These are phyloP conservation scores for Microplitis demolitor DNA, from an alignment of 1,140 invertebrate genomes.

Conservation along the genomic window DNA sequence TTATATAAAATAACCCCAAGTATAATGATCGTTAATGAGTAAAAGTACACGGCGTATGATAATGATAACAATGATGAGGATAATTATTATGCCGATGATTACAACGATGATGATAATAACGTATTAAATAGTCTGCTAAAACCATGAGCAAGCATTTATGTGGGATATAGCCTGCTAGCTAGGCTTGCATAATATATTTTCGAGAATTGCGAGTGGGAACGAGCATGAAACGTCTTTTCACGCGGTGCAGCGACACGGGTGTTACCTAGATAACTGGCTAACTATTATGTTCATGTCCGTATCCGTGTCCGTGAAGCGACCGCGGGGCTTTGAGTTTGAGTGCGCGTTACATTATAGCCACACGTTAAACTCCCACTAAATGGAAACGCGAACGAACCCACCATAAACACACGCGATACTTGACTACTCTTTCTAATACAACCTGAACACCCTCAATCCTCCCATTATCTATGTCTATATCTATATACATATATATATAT, in stretches of 20 bases:
- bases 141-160: no score
- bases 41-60: no score
- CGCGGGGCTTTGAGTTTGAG: conserved; percentile 27
- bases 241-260: neutral
- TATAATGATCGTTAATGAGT: no score
- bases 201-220: no score
- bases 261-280: conserved; percentile 20
- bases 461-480: neutral
- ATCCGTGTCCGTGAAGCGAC: conserved; percentile 13
- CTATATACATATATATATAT: neutral
- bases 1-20: no score
- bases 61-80: no score
- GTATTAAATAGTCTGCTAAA: no score
- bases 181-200: no score
- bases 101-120: no score
- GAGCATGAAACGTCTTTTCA: conserved; percentile 4
- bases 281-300: conserved; percentile 28
- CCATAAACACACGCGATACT: conserved; percentile 32
- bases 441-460: neutral
- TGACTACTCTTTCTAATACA: conserved; percentile 6
- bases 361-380: conserved; percentile 29
- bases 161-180: no score
- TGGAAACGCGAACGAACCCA: conserved; percentile 32
- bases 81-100: no score
- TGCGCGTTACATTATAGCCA: conserved; percentile 28